These are phyloP conservation scores for Vulpes lagopus DNA, from an alignment of 2,113 vertebrate genomes.

Conservation along the genomic window DNA sequence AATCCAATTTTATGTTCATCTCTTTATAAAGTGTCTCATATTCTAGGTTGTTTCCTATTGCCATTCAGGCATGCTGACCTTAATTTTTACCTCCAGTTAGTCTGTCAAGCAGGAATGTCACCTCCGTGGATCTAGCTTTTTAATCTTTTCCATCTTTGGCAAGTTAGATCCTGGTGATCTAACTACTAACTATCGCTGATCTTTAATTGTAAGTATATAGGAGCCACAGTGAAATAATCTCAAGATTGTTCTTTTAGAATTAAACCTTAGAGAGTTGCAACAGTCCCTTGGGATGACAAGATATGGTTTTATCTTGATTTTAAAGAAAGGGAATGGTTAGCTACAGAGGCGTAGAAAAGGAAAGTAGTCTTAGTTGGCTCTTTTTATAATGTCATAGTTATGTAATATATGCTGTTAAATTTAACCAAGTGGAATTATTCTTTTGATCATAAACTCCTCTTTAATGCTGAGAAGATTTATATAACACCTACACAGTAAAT, in stretches of 20 bases:
- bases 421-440: constrained; percentile 2
- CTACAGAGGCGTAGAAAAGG: not conserved
- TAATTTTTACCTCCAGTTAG: not conserved
- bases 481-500: not conserved
- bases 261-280: not conserved
- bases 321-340: not conserved
- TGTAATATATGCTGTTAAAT: not conserved
- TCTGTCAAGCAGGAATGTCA: not conserved
- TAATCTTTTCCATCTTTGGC: constrained; percentile 9
- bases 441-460: constrained; percentile 16
- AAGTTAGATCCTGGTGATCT: not conserved
- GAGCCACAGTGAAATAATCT: not conserved
- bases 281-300: not conserved
- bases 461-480: not conserved
- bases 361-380: not conserved
- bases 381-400: not conserved
- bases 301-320: constrained; percentile 26
- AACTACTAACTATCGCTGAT: not conserved
- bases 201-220: not conserved
- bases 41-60: not conserved
- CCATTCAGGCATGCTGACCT: not conserved
- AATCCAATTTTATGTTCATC: not conserved
- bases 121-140: not conserved
- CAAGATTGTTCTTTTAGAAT: not conserved
- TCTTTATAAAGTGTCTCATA: not conserved